Base-by-base conservation (phyloP, 1,140 invertebrate genomes). In the Drosophila varians region DNA sequence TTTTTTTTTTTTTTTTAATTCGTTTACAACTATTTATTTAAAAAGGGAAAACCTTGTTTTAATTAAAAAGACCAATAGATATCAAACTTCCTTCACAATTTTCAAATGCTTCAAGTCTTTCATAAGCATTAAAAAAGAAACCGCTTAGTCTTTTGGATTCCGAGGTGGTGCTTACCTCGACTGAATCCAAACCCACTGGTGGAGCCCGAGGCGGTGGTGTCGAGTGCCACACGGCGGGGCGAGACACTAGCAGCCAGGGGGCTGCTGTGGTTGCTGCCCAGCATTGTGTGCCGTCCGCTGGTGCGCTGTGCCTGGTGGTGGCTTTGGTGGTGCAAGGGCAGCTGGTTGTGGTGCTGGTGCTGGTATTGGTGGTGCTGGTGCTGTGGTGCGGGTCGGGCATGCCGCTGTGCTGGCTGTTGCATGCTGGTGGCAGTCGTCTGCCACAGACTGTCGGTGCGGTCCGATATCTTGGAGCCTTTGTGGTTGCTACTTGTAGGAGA, bases 401-500 rank as follows among this genome's bases (percentile, higher is more conserved):
- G 70, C 40, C 70, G 65, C 51, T 66, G 69, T 11, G 54, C 72
- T 47, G 56, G 56, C 73, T 21, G 69, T 55, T 72, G 72, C 89
- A 90, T 89, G 69, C 89, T 89, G 75, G 69, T 64, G 48, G 78
- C 74, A 47, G 80, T 80, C 60, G 77, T 80, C 64, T 90, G 89
- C 89, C 89, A 90, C 52, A 90, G 54, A 53, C 89, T 90, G 43
- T 90, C 89, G 36, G 89, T 90, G 43, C 78, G 86, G 68, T 90
- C 89, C 62, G 89, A 90, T 83, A 87, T 87, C 21, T 65, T 87
- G 83, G 70, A 38, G 82, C 82, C 71, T 79, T 80, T 26, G 12
- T 43, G 4, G 6, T 7, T 18, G 23, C 25, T 36, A 14, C 36
- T 55, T 19, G 57, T 14, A 4, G 6, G 36, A 34, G n/a, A 31